Base-by-base conservation (phyloP, 2,888 invertebrate species). In the Drosophila recens region DNA sequence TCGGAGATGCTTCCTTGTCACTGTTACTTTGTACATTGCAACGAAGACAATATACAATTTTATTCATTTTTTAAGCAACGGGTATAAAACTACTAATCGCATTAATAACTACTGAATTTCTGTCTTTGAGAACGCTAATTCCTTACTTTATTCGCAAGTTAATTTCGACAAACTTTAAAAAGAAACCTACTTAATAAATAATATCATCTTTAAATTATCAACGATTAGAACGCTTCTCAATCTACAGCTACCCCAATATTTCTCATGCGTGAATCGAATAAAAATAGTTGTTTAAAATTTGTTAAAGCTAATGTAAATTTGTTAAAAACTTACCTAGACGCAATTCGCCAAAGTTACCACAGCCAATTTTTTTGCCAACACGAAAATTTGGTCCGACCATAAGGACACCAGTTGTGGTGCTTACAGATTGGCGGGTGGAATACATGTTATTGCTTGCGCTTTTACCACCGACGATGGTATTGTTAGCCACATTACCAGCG, bases 371-470 rank as follows among this genome's bases (percentile, higher is more conserved):
- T 95, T 99, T 99, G 91, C 99, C 99, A 91, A 99, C 99, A 93
- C 99, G 96, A 94, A 99, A 99, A 94, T 99, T 99, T 92, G 99
- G 99, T 90, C 99, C 99, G 91, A 99, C 99, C 99, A 99, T 99
- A 91, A 99, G 96, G 90, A 98, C 97, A 93, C 96, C 97, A 91
- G 96, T 96, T 90, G 95, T 96, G 92, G 96, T 95, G 93, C 95
- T 95, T 92, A 96, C 96, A 91, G 96, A 96, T 94, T 96, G 96
- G 93, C 97, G 94, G 91, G 96, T 95, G 92, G 95, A 94, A 94
- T 97, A 96, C 95, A 96, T 96, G 90, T 84, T 84, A 84, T 94
- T 94, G 92, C 93, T 92, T 93, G 94, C 94, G 94, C 94, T 94
- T 93, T 94, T 94, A 75, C 90, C 92, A 81, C 90, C 91, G 79